Conservation (phyloP, 2,113 vertebrate species). For the Ginglymostoma cirratum region DNA sequence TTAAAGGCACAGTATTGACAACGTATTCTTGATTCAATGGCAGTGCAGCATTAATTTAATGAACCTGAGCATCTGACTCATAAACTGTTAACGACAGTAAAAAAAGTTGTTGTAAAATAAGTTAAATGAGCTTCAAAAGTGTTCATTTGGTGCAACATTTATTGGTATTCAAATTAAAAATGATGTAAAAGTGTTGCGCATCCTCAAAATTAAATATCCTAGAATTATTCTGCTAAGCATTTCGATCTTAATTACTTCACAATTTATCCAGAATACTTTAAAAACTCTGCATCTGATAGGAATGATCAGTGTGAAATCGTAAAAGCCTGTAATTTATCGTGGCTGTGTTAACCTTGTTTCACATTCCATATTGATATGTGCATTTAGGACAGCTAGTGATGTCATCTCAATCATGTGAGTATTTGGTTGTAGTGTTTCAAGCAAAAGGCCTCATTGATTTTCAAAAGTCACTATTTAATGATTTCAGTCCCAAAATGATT, state of each 20-base stretch:
- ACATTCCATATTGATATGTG: background rate
- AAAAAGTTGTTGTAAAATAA: background rate
- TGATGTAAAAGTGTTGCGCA: background rate
- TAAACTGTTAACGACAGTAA: background rate
- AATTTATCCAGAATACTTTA: background rate
- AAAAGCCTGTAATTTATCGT: background rate
- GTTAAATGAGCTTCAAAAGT: background rate
- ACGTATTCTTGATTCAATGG: background rate
- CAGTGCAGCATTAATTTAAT: background rate
- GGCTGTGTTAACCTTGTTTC: background rate
- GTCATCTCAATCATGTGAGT: background rate
- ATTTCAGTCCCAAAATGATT: background rate
- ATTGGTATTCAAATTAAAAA: slow-evolving; percentile 1
- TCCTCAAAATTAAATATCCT: background rate
- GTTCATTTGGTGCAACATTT: background rate
- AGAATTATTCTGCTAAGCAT: background rate
- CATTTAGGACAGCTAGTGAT: background rate
- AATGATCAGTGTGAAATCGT: background rate
- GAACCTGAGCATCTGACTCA: background rate
- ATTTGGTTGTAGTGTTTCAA: no score
- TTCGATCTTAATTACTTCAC: background rate
- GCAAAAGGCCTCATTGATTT: no score
- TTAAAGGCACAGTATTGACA: slow-evolving; percentile 7
- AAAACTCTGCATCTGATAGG: background rate
- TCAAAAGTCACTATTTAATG: background rate